Percentiles rank a stretch among this genome's conserved stretches.
Conservation (phyloP, 2,797 vertebrate species). For the Leptatherina wallacei region DNA sequence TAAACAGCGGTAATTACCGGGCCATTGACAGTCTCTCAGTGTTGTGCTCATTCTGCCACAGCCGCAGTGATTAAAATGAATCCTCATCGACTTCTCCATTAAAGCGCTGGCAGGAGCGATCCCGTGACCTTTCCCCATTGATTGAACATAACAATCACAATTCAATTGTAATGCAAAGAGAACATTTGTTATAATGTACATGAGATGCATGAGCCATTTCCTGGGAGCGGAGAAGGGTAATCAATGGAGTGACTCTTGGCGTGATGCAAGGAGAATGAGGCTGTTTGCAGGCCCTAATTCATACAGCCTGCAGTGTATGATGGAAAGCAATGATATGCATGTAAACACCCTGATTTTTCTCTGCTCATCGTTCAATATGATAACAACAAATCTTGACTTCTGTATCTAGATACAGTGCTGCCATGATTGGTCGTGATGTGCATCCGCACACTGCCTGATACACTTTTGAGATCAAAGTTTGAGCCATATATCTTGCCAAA, state of each 20-base stretch:
- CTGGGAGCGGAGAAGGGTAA: conserved; percentile 92
- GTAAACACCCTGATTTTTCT: conserved; percentile 78
- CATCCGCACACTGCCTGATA: conserved; percentile 16
- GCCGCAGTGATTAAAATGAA: conserved; percentile 99
- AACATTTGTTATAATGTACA: conserved; percentile 99
- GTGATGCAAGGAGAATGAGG: conserved; percentile 81
- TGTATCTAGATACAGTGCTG: conserved; percentile 38
- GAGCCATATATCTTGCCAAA: conserved; percentile 27
- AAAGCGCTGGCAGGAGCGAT: conserved; percentile 99
- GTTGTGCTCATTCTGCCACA: conserved; percentile 97
- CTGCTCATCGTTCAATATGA: conserved; percentile 64
- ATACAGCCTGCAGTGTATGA: conserved; percentile 81
- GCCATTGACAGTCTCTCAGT: conserved; percentile 93
- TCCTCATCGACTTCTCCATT: conserved; percentile 99
- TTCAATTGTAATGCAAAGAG: conserved; percentile 99
- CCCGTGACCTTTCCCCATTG: conserved; percentile 99
- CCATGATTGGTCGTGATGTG: conserved; percentile 25
- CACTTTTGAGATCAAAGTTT: conserved; percentile 49
- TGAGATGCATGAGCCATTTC: conserved; percentile 99
- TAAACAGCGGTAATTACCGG: conserved; percentile 98
- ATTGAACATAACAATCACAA: conserved; percentile 99
- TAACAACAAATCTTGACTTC: conserved; percentile 69
- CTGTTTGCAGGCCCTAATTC: conserved; percentile 79
- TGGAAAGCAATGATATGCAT: conserved; percentile 82
- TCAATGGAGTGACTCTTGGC: conserved; percentile 91